phyloP scores from a whole-genome alignment of 2,113 vertebrate genomes.

The Puntigrus tetrazona region DNA sequence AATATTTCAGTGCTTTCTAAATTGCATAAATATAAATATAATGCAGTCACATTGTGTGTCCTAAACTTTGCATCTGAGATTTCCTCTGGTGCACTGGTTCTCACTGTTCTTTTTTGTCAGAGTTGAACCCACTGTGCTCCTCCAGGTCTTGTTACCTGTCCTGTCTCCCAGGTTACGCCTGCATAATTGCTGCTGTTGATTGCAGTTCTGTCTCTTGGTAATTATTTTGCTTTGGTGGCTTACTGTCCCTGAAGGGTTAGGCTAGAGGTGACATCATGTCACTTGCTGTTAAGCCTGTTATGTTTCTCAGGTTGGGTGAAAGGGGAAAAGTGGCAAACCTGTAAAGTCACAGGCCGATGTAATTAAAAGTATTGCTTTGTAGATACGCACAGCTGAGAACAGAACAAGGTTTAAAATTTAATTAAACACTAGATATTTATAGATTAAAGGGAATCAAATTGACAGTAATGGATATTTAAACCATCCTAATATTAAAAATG shows the following conservation, averaged over 20 bases:
- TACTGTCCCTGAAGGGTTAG: conserved; percentile 9
- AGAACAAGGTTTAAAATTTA: not conserved
- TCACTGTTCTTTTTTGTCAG: not conserved
- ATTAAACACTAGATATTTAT: conserved; percentile 5
- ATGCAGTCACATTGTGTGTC: not conserved
- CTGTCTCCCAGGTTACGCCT: conserved; percentile 41
- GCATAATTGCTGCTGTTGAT: conserved; percentile 52
- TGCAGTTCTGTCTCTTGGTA: conserved; percentile 36
- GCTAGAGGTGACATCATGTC: not conserved
- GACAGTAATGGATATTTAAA: not conserved
- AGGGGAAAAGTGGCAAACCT: not conserved
- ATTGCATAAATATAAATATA: not conserved
- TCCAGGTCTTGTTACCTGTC: conserved; percentile 46
- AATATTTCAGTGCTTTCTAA: not conserved
- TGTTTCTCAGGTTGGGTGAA: conserved; percentile 25
- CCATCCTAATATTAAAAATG: not conserved
- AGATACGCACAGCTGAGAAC: not conserved
- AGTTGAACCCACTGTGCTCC: conserved; percentile 20
- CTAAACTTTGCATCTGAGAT: not conserved
- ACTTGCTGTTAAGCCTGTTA: conserved; percentile 22
- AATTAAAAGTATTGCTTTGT: not conserved
- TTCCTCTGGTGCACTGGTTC: not conserved
- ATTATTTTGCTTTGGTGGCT: conserved; percentile 37
- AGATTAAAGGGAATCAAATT: not conserved
- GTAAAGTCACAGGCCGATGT: conserved; percentile 9